Base-by-base conservation (phyloP, 2,797 vertebrate genomes). In the Scomberomorus guttatus region DNA sequence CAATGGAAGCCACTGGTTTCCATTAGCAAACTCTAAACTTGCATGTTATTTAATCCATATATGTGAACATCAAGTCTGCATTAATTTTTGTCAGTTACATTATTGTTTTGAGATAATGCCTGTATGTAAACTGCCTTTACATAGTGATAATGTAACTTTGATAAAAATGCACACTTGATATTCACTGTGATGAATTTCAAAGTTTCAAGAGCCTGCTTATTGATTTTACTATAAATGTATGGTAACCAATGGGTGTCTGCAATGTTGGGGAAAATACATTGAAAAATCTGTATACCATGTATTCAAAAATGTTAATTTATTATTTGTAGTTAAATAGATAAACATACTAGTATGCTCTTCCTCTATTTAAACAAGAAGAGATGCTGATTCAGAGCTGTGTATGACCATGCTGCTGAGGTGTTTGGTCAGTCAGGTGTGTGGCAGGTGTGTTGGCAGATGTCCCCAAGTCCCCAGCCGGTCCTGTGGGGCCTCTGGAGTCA, bases 391-490 rank as follows among this genome's bases (percentile, higher is more conserved):
- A 77, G 71, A 67, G 64, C 58, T 32, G 46, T 20, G 20, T 56
- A 11, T n/a, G 65, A 44, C 32, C 55, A 14, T 24, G 68, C 24
- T 10, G 22, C 55, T 32, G 57, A 59, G 62, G 51, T 52, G 48
- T 71, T 55, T 55, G 81, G 69, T 48, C 24, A 59, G 70, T 84
- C 76, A 90, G 85, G 91, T 91, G 87, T 78, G 52, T 79, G 82
- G 87, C 93, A 95, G 92, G 93, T 95, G 93, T 92, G 87, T 79
- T 77, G 72, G 83, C 93, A 92, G 91, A 90, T 92, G 92, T 85
- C 84, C 75, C 75, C 0, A 27, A 73, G 72, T 85, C 78, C 75
- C 88, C 90, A 87, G 86, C 66, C 75, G 52, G 81, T 85, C 87
- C 87, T 72, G 78, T 68, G 89, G 86, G 84, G 79, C 72, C 75